A percentile compares a stretch with the other conserved stretches of the same genome.
These are phyloP conservation scores for Xerus rutilus DNA, from an alignment of 2,797 vertebrate species.

Conservation along the genomic window DNA sequence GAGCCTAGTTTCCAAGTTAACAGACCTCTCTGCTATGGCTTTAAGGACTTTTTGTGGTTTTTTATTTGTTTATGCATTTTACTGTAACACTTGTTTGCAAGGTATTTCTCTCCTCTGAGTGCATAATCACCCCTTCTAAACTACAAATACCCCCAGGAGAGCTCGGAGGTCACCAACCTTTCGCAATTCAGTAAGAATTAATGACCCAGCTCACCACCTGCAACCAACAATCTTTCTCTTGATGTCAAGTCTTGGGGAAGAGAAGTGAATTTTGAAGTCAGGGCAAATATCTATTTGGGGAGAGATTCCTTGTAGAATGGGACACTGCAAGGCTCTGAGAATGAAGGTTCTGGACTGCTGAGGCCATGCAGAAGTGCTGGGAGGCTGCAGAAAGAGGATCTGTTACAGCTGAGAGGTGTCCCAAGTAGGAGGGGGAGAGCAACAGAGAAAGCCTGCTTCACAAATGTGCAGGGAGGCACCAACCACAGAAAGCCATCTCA, in stretches of 20 bases:
- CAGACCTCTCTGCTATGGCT: rapidly evolving
- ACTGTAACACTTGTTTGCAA: neutral
- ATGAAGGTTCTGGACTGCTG: neutral
- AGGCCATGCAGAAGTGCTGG: neutral
- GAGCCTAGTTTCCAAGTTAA: neutral
- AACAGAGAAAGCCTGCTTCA: neutral
- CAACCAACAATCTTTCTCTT: neutral
- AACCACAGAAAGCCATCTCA: neutral
- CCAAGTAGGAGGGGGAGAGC: neutral
- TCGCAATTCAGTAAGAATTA: neutral
- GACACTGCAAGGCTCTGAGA: neutral
- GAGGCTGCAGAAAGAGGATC: neutral
- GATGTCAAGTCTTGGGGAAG: neutral
- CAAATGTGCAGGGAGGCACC: neutral
- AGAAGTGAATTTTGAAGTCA: neutral
- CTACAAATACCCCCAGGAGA: neutral
- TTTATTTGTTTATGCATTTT: neutral
- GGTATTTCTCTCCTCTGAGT: neutral
- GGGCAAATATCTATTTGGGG: neutral
- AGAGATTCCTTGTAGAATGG: neutral
- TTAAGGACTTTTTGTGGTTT: neutral
- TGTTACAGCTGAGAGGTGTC: neutral
- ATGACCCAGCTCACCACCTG: neutral
- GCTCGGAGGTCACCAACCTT: neutral
- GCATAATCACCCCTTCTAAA: neutral